phyloP scores from a whole-genome alignment of 2,113 vertebrate species.

The Macquaria australasica region DNA sequence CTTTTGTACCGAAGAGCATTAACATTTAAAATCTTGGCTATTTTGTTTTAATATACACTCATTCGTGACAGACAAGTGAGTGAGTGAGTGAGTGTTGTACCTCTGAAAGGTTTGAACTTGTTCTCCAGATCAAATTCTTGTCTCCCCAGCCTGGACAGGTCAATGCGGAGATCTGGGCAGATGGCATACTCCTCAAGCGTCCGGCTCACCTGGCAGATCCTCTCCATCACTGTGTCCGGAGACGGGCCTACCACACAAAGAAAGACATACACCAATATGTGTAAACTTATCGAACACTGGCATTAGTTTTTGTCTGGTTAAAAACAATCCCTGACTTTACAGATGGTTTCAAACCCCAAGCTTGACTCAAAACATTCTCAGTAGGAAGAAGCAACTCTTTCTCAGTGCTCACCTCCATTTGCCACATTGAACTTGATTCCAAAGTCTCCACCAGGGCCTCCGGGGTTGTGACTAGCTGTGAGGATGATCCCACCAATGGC shows the following conservation, averaged over 20 bases:
- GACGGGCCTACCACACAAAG: conserved; percentile 88
- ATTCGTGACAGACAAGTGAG: not conserved
- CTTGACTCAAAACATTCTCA: not conserved
- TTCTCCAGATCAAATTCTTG: conserved; percentile 99
- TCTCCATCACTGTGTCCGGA: conserved; percentile 94
- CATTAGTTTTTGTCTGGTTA: not conserved
- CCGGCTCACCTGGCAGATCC: conserved; percentile 96
- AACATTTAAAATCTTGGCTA: no score
- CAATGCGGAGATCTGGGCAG: conserved; percentile 94
- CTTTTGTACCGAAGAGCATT: no score
- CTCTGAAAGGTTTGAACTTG: conserved; percentile 99
- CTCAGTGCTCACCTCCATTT: conserved; percentile 91
- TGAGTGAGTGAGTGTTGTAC: conserved; percentile 75
- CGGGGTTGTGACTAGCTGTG: conserved; percentile 97
- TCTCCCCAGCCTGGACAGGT: conserved; percentile 94
- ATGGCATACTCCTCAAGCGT: conserved; percentile 97
- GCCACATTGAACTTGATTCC: conserved; percentile 98
- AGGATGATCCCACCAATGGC: conserved; percentile 97
- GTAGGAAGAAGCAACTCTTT: not conserved
- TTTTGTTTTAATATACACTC: no score
- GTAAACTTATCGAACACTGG: not conserved
- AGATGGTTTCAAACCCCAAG: not conserved
- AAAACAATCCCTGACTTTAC: not conserved
- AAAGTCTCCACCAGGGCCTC: conserved; percentile 96
- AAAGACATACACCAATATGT: not conserved